phyloP scores from a whole-genome alignment of 1,140 invertebrate genomes.

The Metaphire vulgaris region DNA sequence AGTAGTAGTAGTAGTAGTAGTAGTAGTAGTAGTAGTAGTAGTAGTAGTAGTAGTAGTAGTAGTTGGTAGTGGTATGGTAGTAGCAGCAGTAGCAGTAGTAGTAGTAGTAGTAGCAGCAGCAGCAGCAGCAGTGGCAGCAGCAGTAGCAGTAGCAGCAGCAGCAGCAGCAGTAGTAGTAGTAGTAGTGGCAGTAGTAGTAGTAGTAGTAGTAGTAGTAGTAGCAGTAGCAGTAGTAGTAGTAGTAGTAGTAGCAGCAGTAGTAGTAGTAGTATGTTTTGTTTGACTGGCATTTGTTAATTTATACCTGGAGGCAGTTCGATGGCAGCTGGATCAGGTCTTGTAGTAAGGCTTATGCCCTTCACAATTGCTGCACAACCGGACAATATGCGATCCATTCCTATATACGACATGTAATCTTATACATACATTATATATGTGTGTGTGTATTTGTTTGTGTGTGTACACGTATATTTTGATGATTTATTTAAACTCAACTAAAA shows the following conservation, averaged over 20 bases:
- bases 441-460: background rate
- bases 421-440: background rate
- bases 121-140: background rate
- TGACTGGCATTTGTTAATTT: constrained; percentile 1
- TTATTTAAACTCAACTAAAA: background rate
- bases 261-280: no score
- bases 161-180: constrained; percentile 8
- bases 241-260: background rate
- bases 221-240: background rate
- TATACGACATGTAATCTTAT: background rate
- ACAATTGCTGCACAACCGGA: background rate
- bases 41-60: no score
- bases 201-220: background rate
- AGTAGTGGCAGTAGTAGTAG: background rate
- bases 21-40: background rate
- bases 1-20: background rate
- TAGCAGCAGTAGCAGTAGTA: no score
- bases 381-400: background rate
- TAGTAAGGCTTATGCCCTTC: background rate
- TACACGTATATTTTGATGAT: background rate
- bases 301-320: background rate
- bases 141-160: background rate
- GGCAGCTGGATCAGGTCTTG: background rate
- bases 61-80: no score
- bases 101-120: background rate